Base-by-base conservation (phyloP, 2,113 vertebrate genomes). In the Melospiza melodia region DNA sequence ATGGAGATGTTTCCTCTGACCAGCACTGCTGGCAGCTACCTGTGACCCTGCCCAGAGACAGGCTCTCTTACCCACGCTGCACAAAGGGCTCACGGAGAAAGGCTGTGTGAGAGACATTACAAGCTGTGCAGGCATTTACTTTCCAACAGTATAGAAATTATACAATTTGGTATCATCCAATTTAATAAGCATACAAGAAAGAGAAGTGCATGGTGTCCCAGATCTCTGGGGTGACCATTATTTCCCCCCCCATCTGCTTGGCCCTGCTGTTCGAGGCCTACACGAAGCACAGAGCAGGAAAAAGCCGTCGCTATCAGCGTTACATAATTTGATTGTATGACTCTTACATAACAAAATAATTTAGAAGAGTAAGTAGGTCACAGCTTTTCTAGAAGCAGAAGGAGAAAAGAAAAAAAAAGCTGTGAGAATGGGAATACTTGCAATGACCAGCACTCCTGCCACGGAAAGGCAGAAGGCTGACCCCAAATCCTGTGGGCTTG, bases 321-420 rank as follows among this genome's bases (percentile, higher is more conserved):
- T 97, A 95, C 84, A 48, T 95, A 97, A 96, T 91, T 93, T 94
- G 96, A 91, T 97, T 93, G 90, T 95, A 87, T 90, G 91, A 95
- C 93, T 96, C 91, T 97, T 97, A 97, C 28, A 61, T 96, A 95
- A 96, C 95, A 92, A 95, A 95, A 93, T 89, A 95, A 94, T 96
- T 95, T 92, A 95, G 90, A 96, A 90, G 87, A 89, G 80, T 95
- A 96, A 97, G 95, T 97, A 95, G 96, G 95, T 96, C 95, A 92
- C 92, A 82, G 95, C 94, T 96, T 93, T 93, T 96, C 90, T 80
- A 92, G 80, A 93, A 90, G 84, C 91, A 94, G 93, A 79, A 91
- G 59, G 52, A 41, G 7, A n/a, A 84, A 51, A 73, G n/a, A 55
- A 37, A 37, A 37, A 55, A 55, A 68, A 62, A 51, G 21, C 23